Percentiles rank a stretch among this genome's conserved stretches.
Evolutionary conservation across 2,113 vertebrate species (phyloP).

Genomic region (Malurus cyaneus): DNA sequence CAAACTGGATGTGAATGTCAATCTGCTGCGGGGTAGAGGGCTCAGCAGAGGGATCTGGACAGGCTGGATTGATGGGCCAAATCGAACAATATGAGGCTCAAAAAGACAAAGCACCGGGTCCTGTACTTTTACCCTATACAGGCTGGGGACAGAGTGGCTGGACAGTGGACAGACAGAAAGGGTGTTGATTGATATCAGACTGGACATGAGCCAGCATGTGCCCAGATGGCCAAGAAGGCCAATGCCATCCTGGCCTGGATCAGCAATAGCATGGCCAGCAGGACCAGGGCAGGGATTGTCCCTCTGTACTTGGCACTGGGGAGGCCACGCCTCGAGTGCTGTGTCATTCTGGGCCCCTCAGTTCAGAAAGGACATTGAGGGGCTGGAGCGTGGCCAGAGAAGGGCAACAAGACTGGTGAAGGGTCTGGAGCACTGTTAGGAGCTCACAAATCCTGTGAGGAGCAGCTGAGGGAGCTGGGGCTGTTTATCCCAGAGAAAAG

Average conservation of each 20-base stretch:
- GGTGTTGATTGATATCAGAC: background rate
- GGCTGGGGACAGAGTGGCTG: background rate
- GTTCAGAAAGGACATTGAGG: background rate
- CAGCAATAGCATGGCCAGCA: background rate
- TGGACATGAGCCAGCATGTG: background rate
- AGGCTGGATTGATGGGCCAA: background rate
- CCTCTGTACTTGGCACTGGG: background rate
- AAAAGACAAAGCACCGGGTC: too few species aligned
- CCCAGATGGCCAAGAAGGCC: background rate
- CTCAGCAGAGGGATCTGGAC: background rate
- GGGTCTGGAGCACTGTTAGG: background rate
- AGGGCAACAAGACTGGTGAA: background rate
- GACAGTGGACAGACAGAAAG: background rate
- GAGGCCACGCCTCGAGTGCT: background rate
- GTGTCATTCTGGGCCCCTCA: background rate
- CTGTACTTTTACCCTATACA: background rate
- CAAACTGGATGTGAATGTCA: background rate
- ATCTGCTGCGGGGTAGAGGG: background rate
- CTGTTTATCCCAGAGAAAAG: background rate
- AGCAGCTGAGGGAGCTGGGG: background rate
- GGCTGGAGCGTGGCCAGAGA: background rate
- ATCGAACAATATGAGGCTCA: background rate
- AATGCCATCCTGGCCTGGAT: background rate
- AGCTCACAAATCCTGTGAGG: background rate
- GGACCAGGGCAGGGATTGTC: background rate